Evolutionary conservation across 1,140 invertebrate genomes (phyloP), one percentile per base, ranked within the genome.

Genomic region (Tigriopus japonicus): DNA sequence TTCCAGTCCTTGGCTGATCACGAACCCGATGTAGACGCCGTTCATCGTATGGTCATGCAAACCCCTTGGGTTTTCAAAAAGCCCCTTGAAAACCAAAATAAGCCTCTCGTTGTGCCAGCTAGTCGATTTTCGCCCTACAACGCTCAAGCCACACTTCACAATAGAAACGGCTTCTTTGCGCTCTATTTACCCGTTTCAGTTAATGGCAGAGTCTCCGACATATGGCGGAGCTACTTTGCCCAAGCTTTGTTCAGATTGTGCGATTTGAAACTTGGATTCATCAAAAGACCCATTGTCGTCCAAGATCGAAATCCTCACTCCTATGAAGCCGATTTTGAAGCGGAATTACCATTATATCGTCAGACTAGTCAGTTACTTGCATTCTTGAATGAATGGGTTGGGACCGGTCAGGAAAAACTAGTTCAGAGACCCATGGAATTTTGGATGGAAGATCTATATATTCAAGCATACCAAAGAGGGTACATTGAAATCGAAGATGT

Each of bases 1-100:
- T 43, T 58, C 5, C 55, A 58, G 42, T 58, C 55, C 55, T n/a
- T 58, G 17, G 55, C 55, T 58, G 55, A 58, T 15, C 35, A 41
- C 15, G 24, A 58, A 42, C 55, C 55, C 23, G 55, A 58, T 42
- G 55, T 58, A 6, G 55, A 58, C 15, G 55, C 55, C 28, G 35
- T 58, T 15, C 42, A 58, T 19, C 55, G 55, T 6, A n/a, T 58
- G n/a, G 42, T 41, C 17, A 28, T 41, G 17, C 35, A 28, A 24
- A 58, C 55, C 7, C 55, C 55, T n/a, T 58, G 35, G 15, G 40
- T 35, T 6, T 58, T 58, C 14, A 3, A 58, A 58, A 24, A 24
- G 14, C 24, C 15, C 28, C 3, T 49, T 21, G 21, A 3, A 21
- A 49, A 49, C 12, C 45, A 49, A 10, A 49, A 10, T 17, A 3